Conservation (phyloP, 1,140 invertebrate species). For the Triops cancriformis region DNA sequence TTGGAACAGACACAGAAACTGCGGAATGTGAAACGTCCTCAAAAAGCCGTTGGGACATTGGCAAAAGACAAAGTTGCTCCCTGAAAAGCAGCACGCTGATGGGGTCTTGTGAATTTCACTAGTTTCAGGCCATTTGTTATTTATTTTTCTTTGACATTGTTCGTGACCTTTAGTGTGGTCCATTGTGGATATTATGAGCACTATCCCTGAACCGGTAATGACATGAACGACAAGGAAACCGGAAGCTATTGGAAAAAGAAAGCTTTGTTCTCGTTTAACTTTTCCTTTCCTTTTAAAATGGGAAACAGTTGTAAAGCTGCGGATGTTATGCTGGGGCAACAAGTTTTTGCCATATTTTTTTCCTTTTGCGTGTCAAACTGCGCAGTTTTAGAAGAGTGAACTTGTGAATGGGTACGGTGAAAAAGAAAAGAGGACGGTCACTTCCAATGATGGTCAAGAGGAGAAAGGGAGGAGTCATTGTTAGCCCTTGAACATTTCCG, state of each 20-base stretch:
- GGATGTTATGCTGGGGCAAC: not conserved
- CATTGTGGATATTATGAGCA: no score
- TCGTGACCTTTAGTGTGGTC: no score
- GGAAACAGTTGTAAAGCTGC: not conserved
- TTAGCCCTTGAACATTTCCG: no score
- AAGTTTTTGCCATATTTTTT: not conserved
- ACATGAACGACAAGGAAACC: not conserved
- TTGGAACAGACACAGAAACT: not conserved
- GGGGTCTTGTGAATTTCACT: no score
- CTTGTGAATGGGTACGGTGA: not conserved
- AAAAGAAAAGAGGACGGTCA: not conserved
- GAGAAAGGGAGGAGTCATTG: no score
- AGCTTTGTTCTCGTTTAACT: not conserved
- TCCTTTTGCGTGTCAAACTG: not conserved
- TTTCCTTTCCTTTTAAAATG: constrained; percentile 3
- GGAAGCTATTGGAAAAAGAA: not conserved
- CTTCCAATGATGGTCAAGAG: no score
- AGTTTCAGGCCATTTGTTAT: no score
- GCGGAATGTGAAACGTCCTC: not conserved
- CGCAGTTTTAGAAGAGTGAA: not conserved
- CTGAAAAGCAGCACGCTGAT: no score
- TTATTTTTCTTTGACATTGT: no score
- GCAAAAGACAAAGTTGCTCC: no score
- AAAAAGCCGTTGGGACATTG: not conserved
- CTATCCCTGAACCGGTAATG: no score